These are phyloP conservation scores for Coelinius sp. DNA, from an alignment of 2,888 invertebrate species.

Conservation along the genomic window DNA sequence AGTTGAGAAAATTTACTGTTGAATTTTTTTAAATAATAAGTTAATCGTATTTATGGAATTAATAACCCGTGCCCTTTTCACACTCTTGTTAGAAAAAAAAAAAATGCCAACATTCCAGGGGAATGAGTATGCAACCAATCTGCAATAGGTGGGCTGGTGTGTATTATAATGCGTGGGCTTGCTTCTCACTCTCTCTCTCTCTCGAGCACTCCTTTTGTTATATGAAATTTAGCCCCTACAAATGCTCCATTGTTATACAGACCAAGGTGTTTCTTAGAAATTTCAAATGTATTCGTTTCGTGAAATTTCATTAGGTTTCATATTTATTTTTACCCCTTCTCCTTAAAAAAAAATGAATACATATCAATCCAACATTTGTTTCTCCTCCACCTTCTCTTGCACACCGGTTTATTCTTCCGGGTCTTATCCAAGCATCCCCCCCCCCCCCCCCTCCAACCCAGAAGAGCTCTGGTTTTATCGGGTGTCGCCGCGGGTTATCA, in stretches of 20 bases:
- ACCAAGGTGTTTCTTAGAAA: conserved; percentile 4
- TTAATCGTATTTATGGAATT: conserved; percentile 14
- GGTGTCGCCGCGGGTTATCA: conserved; percentile 71
- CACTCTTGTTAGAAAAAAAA: not conserved
- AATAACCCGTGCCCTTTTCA: conserved; percentile 11
- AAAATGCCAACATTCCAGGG: not conserved
- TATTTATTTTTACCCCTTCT: not conserved
- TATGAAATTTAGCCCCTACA: conserved; percentile 16
- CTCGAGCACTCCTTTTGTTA: conserved; percentile 6
- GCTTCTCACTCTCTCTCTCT: not conserved
- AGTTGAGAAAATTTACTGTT: not conserved
- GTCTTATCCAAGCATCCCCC: conserved; percentile 52
- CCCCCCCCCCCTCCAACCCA: too few species aligned
- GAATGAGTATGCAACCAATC: conserved; percentile 16
- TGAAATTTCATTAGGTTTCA: not conserved
- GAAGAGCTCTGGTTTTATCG: conserved; percentile 66
- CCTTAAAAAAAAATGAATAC: not conserved
- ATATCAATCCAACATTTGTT: conserved; percentile 64
- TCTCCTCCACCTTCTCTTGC: conserved; percentile 65
- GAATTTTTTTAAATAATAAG: not conserved
- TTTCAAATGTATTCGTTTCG: conserved; percentile 13
- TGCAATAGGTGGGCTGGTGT: conserved; percentile 13
- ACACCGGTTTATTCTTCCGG: conserved; percentile 45
- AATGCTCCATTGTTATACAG: conserved; percentile 14
- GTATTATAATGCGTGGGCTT: conserved; percentile 27